A percentile compares a stretch with the other conserved stretches of the same genome.
phyloP scores from a whole-genome alignment of 2,888 invertebrate species.

The Cinara cedri region DNA sequence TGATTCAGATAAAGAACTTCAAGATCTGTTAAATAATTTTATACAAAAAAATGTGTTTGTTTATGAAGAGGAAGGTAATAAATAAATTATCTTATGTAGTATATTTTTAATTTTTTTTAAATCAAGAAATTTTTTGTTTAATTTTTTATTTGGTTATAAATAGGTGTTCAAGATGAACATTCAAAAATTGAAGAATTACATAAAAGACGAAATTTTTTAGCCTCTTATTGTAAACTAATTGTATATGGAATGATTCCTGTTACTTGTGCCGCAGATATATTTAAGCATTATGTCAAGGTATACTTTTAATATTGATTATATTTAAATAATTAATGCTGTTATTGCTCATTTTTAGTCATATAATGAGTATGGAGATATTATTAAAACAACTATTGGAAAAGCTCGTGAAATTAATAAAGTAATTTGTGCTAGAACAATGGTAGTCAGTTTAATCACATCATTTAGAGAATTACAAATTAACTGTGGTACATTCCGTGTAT shows the following conservation, averaged over 20 bases:
- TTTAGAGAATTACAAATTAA: slow-evolving; percentile 75
- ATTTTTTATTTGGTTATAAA: slow-evolving; percentile 64
- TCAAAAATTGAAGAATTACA: slow-evolving; percentile 96
- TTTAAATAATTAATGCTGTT: neutral
- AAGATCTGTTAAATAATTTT: slow-evolving; percentile 84
- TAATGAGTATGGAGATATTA: slow-evolving; percentile 97
- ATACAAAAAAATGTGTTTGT: slow-evolving; percentile 93
- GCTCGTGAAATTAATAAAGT: slow-evolving; percentile 97
- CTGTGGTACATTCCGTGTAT: slow-evolving; percentile 65
- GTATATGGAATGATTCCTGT: slow-evolving; percentile 97
- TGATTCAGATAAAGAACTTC: slow-evolving; percentile 80
- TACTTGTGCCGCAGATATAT: slow-evolving; percentile 88
- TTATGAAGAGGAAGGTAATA: slow-evolving; percentile 82
- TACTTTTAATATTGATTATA: slow-evolving; percentile 33
- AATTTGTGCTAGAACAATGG: slow-evolving; percentile 92
- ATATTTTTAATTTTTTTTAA: neutral
- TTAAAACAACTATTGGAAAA: slow-evolving; percentile 95
- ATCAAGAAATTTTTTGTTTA: no score
- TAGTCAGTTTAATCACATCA: slow-evolving; percentile 86
- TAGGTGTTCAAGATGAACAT: slow-evolving; percentile 89
- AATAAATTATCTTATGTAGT: slow-evolving; percentile 61
- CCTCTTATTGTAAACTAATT: slow-evolving; percentile 95
- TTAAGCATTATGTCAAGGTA: slow-evolving; percentile 96
- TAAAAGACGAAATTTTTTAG: slow-evolving; percentile 93
- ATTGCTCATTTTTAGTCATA: slow-evolving; percentile 73